Evolutionary conservation across 1,140 invertebrate genomes (phyloP).

Genomic region (Oryctes rhinoceros): DNA sequence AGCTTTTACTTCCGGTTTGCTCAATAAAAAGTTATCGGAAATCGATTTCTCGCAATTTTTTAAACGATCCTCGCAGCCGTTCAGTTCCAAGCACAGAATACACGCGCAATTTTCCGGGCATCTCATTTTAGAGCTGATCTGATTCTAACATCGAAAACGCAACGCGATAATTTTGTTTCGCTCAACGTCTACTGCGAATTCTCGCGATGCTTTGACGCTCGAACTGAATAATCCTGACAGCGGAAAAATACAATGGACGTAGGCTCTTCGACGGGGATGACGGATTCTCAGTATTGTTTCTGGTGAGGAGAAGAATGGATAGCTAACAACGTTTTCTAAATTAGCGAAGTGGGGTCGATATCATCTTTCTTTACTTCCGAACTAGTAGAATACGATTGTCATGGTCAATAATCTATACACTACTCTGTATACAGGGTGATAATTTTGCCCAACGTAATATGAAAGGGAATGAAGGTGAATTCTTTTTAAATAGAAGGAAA

Average conservation of each 20-base stretch:
- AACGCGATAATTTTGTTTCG: neutral
- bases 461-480: no score
- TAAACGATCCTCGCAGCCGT: slow-evolving; percentile 56
- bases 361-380: neutral
- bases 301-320: neutral
- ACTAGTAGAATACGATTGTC: neutral
- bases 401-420: neutral
- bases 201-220: neutral
- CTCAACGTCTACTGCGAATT: neutral
- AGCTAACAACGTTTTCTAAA: slow-evolving; percentile 34
- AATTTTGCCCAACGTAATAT: no score
- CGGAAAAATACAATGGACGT: neutral
- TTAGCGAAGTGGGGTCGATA: neutral
- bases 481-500: no score
- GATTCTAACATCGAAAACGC: neutral
- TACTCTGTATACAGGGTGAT: neutral
- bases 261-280: neutral
- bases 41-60: neutral
- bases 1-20: slow-evolving; percentile 22
- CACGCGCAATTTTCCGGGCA: slow-evolving; percentile 64
- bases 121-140: slow-evolving; percentile 56
- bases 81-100: slow-evolving; percentile 63
- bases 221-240: slow-evolving; percentile 7
- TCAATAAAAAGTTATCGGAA: slow-evolving; percentile 62
- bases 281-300: slow-evolving; percentile 54